Percentiles rank a stretch among this genome's conserved stretches.
Evolutionary conservation across 2,113 vertebrate species (phyloP).

Genomic region (Uropsilus gracilis): DNA sequence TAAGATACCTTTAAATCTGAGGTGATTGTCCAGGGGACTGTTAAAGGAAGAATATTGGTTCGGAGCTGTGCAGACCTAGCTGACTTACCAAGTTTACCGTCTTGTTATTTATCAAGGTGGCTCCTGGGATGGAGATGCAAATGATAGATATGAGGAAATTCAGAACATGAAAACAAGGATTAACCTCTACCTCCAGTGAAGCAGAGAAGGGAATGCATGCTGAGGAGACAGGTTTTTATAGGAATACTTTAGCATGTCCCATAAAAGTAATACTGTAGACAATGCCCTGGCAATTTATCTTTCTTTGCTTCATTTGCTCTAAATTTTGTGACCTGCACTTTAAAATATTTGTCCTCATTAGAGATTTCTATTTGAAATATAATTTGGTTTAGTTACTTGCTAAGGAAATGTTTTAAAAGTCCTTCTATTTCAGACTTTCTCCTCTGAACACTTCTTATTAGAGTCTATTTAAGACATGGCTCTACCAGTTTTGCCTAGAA

Average conservation of each 20-base stretch:
- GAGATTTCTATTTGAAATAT: slow-evolving; percentile 22
- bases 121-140: neutral
- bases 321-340: neutral
- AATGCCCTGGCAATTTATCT: neutral
- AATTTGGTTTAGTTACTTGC: neutral
- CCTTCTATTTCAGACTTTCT: neutral
- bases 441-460: neutral
- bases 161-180: neutral
- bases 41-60: neutral
- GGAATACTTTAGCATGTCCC: neutral
- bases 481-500: neutral
- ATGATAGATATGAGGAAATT: neutral
- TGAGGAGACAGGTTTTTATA: neutral
- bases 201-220: neutral
- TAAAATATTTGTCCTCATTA: neutral
- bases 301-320: neutral
- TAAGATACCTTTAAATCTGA: neutral
- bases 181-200: neutral
- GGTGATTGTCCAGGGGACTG: neutral
- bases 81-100: neutral
- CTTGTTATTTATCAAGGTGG: neutral
- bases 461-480: neutral
- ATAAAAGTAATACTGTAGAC: neutral
- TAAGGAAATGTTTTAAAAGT: neutral
- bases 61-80: neutral